Conservation (phyloP, 2,113 vertebrate genomes). For the Austrofundulus limnaeus region DNA sequence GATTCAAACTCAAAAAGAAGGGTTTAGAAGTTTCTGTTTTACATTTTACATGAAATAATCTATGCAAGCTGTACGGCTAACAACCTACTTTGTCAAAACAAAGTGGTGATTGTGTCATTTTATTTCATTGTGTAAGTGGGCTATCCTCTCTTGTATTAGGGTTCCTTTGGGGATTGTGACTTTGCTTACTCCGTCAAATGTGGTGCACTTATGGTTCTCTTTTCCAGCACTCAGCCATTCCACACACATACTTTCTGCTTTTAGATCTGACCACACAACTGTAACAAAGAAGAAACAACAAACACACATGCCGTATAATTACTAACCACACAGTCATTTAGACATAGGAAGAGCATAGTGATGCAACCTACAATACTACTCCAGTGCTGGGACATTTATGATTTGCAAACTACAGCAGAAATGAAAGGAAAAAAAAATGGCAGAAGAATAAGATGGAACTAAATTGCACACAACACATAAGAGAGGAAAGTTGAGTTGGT, state of each 20-base stretch:
- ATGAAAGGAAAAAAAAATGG: slow-evolving; percentile 4
- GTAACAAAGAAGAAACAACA: slow-evolving; percentile 44
- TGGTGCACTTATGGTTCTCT: slow-evolving; percentile 60
- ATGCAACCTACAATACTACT: slow-evolving; percentile 44
- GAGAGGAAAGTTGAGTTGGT: not conserved
- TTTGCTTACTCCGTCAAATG: slow-evolving; percentile 47
- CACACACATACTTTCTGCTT: slow-evolving; percentile 59
- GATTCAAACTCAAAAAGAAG: slow-evolving; percentile 9
- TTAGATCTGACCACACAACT: slow-evolving; percentile 54
- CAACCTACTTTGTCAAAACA: slow-evolving; percentile 18
- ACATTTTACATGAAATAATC: slow-evolving; percentile 14
- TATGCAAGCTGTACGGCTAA: slow-evolving; percentile 32
- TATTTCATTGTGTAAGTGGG: slow-evolving; percentile 46
- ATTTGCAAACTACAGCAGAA: slow-evolving; percentile 28
- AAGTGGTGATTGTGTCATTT: slow-evolving; percentile 43
- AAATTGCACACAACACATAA: slow-evolving; percentile 2
- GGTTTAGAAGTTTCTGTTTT: slow-evolving; percentile 12
- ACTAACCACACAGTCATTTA: slow-evolving; percentile 40
- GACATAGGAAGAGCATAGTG: slow-evolving; percentile 48
- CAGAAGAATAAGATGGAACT: slow-evolving; percentile 2
- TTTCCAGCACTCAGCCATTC: slow-evolving; percentile 64
- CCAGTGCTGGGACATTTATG: slow-evolving; percentile 43
- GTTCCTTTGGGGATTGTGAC: slow-evolving; percentile 55
- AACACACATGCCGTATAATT: slow-evolving; percentile 5
- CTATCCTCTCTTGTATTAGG: slow-evolving; percentile 34